These are phyloP conservation scores for Caenorhabditis sulstoni DNA, from an alignment of 2,888 invertebrate genomes.

Conservation along the genomic window DNA sequence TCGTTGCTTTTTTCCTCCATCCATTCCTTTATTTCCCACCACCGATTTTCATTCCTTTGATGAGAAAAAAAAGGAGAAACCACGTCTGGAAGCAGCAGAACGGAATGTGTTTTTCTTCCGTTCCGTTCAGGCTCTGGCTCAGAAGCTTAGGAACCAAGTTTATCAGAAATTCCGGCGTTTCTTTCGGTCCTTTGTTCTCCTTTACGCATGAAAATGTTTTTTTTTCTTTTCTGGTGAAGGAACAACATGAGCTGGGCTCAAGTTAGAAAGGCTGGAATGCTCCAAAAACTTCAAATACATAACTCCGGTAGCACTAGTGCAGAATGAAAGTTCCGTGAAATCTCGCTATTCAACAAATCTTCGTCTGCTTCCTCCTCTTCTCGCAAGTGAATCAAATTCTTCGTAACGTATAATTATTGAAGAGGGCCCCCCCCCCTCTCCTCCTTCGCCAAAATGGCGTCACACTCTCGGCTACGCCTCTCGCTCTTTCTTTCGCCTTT, in stretches of 20 bases:
- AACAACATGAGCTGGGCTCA: too few relatives aligned
- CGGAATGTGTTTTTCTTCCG: neutral
- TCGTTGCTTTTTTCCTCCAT: conserved; percentile 20
- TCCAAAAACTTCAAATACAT: too few relatives aligned
- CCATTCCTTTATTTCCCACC: conserved; percentile 7
- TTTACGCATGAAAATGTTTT: neutral
- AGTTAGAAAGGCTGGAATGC: too few relatives aligned
- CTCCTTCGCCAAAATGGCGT: conserved; percentile 19
- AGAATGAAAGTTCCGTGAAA: neutral
- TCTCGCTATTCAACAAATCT: neutral
- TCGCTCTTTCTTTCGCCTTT: conserved; percentile 12
- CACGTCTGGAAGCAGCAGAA: too few relatives aligned
- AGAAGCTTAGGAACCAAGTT: neutral
- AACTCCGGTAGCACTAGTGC: too few relatives aligned
- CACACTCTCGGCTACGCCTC: conserved; percentile 22
- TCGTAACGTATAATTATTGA: conserved; percentile 47
- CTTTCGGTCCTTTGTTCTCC: neutral
- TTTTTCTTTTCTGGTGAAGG: neutral
- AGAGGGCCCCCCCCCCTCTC: neutral
- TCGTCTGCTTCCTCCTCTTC: conserved; percentile 6
- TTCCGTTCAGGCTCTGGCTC: too few relatives aligned
- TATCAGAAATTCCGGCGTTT: neutral
- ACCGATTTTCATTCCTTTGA: conserved; percentile 1
- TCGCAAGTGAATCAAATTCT: conserved; percentile 38
- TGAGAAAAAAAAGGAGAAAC: neutral